Base-by-base conservation (phyloP, 1,140 invertebrate genomes). In the Hypsibius dujardini region DNA sequence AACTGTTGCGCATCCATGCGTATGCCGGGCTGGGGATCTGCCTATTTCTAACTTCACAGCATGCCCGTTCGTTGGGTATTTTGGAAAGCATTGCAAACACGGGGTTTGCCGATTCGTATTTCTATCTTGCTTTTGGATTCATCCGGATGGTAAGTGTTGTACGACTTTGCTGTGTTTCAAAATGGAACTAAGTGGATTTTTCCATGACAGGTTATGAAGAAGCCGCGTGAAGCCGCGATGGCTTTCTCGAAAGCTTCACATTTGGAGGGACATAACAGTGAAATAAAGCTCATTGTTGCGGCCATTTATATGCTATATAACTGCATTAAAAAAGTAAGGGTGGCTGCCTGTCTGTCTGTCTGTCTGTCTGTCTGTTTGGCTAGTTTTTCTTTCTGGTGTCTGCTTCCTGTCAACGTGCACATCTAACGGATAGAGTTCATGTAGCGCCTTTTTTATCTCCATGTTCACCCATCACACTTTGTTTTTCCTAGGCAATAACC, bases 131-230 rank as follows among this genome's bases (percentile, higher is more conserved):
- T 56, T 56, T 56, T n/a, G 50, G 50, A 7, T 56, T 56, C 50
- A 56, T 56, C 7, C 7, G 50, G n/a, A 7, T 56, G 50, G 50
- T 56, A 56, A 56, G 50, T 7, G 7, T 56, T 56, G 50, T 56
- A 12, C 50, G 50, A 56, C 50, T 56, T 56, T 28, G 28, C 50
- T 56, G 50, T 56, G 7, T 56, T n/a, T 12, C 7, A n/a, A 7
- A 7, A 12, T 7, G 7, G 50, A 12, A 56, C 7, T n/a, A 12
- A 12, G 50, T 12, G n/a, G 50, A n/a, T 12, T 12, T 7, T 56
- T 56, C 50, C n/a, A 56, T 56, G 7, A 12, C 50, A 56, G 50
- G 50, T n/a, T 56, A 56, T 56, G 50, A 56, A 56, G 50, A 56
- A 56, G n/a, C 50, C 50, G 7, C 50, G 50, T 7, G 50, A 56